Evolutionary conservation across 2,797 vertebrate species (phyloP), one percentile per base, ranked within the genome.

Genomic region (Sandelia bainsii): DNA sequence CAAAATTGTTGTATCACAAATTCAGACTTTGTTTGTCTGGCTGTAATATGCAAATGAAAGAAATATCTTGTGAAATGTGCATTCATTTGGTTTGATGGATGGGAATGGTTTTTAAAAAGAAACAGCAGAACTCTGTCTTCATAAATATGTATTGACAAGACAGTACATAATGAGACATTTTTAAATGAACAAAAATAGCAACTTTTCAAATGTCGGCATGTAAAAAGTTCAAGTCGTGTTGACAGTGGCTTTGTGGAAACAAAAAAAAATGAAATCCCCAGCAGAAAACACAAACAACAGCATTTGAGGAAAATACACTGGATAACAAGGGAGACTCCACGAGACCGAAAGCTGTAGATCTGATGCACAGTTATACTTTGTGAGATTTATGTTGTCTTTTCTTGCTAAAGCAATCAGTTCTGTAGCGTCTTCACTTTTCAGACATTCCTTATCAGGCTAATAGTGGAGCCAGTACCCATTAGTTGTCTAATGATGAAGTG

Each of bases 81-180:
- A 80, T 75, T 72, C 2, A 34, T 66, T 63, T 62, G 49, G 49
- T 68, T 44, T 40, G 62, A 72, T 45, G 29, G 51, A 73, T 25
- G 22, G 52, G 25, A 29, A 64, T 40, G 27, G 49, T 60, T 50
- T 32, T 11, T 22, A 45, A 60, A 20, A 25, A 49, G 22, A 6
- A 20, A 58, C 0, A 22, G 40, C 37, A 69, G 25, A 65, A 51
- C 1, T 40, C 8, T n/a, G 6, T 59, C 57, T 77, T 75, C 63
- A 86, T 72, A 68, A 82, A 79, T 80, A 72, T 82, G 65, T 60
- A 78, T 76, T 17, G 40, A 78, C 13, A 56, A 77, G 37, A 60
- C 52, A 19, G 25, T 29, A 57, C 11, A 75, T 72, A 72, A 76
- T 63, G 66, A 88, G 69, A 48, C 19, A 17, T 37, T 77, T 82